Evolutionary conservation across 92 coral and sea anemone species (phyloP).

Genomic region (Epizoanthus fatuus): DNA sequence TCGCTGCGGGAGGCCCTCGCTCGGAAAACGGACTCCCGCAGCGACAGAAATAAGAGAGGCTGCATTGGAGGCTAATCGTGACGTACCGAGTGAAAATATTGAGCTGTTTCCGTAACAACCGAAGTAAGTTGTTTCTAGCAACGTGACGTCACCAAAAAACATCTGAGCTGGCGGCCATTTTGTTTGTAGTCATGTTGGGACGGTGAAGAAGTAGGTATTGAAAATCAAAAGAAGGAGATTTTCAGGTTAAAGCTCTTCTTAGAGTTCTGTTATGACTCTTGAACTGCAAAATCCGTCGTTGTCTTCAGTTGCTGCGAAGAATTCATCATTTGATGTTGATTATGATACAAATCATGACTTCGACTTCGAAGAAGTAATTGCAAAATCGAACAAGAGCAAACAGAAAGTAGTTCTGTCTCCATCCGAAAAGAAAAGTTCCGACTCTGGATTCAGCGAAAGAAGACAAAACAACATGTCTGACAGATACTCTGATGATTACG

Average conservation of each 20-base stretch:
- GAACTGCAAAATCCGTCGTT: slow-evolving; percentile 85
- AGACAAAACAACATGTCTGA: slow-evolving; percentile 72
- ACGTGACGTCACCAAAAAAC: slow-evolving; percentile 84
- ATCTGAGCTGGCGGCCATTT: slow-evolving; percentile 6
- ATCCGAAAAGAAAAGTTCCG: slow-evolving; percentile 60
- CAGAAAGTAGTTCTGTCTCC: slow-evolving; percentile 59
- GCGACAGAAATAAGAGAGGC: too few species aligned
- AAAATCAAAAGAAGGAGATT: slow-evolving; percentile 3
- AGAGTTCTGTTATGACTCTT: slow-evolving; percentile 92
- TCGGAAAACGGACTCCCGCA: too few species aligned
- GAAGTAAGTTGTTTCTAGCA: slow-evolving; percentile 75
- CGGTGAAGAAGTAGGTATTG: neutral
- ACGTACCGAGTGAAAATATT: slow-evolving; percentile 37
- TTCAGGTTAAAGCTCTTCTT: slow-evolving; percentile 13
- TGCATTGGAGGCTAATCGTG: too few species aligned
- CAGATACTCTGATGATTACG: slow-evolving; percentile 86
- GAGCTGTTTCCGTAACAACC: slow-evolving; percentile 80
- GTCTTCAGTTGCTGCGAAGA: slow-evolving; percentile 7
- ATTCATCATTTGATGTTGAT: slow-evolving; percentile 66
- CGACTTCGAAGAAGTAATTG: slow-evolving; percentile 62
- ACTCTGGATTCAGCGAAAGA: slow-evolving; percentile 41
- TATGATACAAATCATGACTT: slow-evolving; percentile 56
- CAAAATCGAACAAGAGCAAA: slow-evolving; percentile 69
- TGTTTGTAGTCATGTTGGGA: slow-evolving; percentile 15
- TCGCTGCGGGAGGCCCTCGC: too few species aligned